Evolutionary conservation across 2,797 vertebrate genomes (phyloP), one percentile per base, ranked within the genome.

Genomic region (Tolypeutes matacus): DNA sequence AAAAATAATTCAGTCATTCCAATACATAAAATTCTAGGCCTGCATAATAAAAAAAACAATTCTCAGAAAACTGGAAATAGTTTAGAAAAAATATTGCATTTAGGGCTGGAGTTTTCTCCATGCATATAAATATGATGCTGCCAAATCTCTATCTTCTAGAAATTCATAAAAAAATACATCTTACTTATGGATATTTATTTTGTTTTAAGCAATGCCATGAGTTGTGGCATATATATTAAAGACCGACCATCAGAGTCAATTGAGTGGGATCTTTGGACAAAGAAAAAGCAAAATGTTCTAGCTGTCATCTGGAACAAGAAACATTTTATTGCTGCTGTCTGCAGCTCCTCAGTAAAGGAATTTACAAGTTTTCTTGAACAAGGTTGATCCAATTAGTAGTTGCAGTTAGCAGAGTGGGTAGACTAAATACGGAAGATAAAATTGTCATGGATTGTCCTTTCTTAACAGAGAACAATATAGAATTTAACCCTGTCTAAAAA

Each of bases 151-250:
- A 7, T 58, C 2, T 23, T 73, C 29, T 89, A 58, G 62, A 95
- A 91, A 85, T 49, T 62, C 12, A 67, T 15, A 31, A n/a, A 77
- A 77, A 86, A 15, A n/a, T 58, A 2, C 46, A 53, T 83, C 72
- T 89, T 23, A 84, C 23, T 93, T 11, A 29, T 81, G 14, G 31
- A 65, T 39, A 86, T 80, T 70, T 88, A 64, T 85, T 78, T 84
- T 42, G 0, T 34, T 34, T 51, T 90, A 31, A 73, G 39, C 70
- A 73, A 46, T 73, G 39, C 5, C 39, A 46, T 25, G 23, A 83
- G 3, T 80, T 84, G 3, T 80, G 80, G 49, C 10, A 42, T 65
- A 31, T 20, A 23, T 60, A 70, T 36, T 91, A 70, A 92, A 90
- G 95, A 81, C 4, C 1, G 64, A 67, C 27, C 36, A 80, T 92